These are phyloP conservation scores for Sturnus vulgaris DNA, from an alignment of 2,113 vertebrate genomes.

Conservation along the genomic window DNA sequence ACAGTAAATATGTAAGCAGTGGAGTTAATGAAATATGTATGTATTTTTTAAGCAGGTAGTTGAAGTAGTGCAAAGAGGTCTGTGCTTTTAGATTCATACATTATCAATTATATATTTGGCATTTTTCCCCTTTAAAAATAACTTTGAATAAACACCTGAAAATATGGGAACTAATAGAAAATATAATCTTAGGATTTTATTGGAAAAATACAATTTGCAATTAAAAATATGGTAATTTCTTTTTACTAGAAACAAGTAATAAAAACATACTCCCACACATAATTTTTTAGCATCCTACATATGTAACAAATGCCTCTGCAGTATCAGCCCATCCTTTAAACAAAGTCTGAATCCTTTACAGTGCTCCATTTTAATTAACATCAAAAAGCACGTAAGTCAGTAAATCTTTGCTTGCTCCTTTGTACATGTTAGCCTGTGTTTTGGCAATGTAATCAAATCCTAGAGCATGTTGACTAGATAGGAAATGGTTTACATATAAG, in stretches of 20 bases:
- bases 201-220: neutral
- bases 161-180: neutral
- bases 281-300: neutral
- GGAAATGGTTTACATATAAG: neutral
- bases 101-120: neutral
- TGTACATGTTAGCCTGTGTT: neutral
- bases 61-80: neutral
- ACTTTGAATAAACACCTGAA: neutral
- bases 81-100: neutral
- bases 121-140: neutral
- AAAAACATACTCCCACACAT: neutral
- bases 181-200: neutral
- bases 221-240: neutral
- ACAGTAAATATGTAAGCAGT: neutral
- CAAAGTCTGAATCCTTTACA: neutral
- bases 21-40: neutral
- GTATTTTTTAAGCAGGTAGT: neutral
- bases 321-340: neutral
- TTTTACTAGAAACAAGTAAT: neutral
- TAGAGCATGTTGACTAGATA: slow-evolving; percentile 13
- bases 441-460: slow-evolving; percentile 19
- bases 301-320: neutral
- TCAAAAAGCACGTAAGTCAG: slow-evolving; percentile 5
- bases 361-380: slow-evolving; percentile 4
- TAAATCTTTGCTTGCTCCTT: slow-evolving; percentile 34